Percentiles rank a stretch among this genome's conserved stretches.
Evolutionary conservation across 2,888 invertebrate species (phyloP).

Genomic region (Chloroclysta siterata): DNA sequence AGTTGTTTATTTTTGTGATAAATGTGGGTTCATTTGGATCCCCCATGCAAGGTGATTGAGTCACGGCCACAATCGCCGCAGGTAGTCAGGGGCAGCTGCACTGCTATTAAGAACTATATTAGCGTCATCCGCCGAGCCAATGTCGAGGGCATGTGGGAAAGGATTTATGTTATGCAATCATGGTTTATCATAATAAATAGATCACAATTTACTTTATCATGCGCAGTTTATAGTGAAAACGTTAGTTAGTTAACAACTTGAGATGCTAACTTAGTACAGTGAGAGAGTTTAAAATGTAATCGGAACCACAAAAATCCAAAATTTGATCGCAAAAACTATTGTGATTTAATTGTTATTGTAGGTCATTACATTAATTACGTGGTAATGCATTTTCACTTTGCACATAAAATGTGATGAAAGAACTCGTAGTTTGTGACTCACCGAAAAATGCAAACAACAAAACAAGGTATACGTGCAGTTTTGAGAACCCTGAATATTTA

Average conservation of each 20-base stretch:
- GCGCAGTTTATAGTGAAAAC: conserved; percentile 6
- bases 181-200: conserved; percentile 24
- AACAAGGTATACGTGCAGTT: conserved; percentile 22
- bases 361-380: not conserved
- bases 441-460: conserved; percentile 32
- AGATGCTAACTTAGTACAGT: not conserved
- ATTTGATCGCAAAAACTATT: not conserved
- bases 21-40: conserved; percentile 27
- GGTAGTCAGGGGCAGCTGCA: conserved; percentile 73
- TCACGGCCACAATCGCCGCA: conserved; percentile 73
- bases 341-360: not conserved
- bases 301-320: not conserved
- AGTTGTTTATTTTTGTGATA: conserved; percentile 25
- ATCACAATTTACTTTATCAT: conserved; percentile 10
- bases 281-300: not conserved
- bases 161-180: conserved; percentile 36
- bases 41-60: conserved; percentile 69
- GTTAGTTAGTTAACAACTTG: conserved; percentile 5
- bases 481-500: not conserved
- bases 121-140: conserved; percentile 73
- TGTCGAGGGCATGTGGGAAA: conserved; percentile 65
- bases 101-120: conserved; percentile 65
- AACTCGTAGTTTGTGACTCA: conserved; percentile 27
- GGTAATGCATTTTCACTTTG: not conserved
- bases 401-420: not conserved